Base-by-base conservation (phyloP, 2,888 invertebrate species). In the Drosophila maculinotata region DNA sequence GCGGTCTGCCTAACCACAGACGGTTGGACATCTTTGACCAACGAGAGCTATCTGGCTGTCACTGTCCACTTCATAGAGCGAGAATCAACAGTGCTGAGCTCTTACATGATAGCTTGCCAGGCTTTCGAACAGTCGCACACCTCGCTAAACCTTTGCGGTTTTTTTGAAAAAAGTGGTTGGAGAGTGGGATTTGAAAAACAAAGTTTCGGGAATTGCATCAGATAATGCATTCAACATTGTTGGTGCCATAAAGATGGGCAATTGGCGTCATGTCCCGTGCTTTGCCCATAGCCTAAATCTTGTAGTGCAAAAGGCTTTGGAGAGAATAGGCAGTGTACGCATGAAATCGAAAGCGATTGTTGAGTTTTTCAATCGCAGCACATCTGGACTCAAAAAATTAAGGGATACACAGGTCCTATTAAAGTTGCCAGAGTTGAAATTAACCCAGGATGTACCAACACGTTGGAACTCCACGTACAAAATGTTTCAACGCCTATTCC, bases 401-500 rank as follows among this genome's bases (percentile, higher is more conserved):
- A 35, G 15, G 8, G 15, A 35, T 7, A 35, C 8, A 6, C 33
- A 33, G 33, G 14, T 14, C 0, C 15, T 14, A 14, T 35, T 35
- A 5, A 35, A 35, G 14, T 45, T 52, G 20, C 51, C 51, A 0
- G 14, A 33, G 17, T n/a, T n/a, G n/a, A n/a, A n/a, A n/a, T n/a
- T n/a, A n/a, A n/a, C n/a, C n/a, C n/a, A n/a, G n/a, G n/a, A n/a
- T n/a, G n/a, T n/a, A n/a, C n/a, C n/a, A n/a, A n/a, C n/a, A n/a
- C n/a, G n/a, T n/a, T n/a, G n/a, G n/a, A n/a, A n/a, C n/a, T n/a
- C n/a, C n/a, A n/a, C n/a, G n/a, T n/a, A n/a, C n/a, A n/a, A n/a
- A n/a, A 59, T 59, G 59, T 36, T 53, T n/a, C 28, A 47, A 47
- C 31, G 47, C 15, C 47, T 53, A 4, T 12, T n/a, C 2, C 17